Base-by-base conservation (phyloP, 1,140 invertebrate genomes). In the Sesamia nonagrioides region DNA sequence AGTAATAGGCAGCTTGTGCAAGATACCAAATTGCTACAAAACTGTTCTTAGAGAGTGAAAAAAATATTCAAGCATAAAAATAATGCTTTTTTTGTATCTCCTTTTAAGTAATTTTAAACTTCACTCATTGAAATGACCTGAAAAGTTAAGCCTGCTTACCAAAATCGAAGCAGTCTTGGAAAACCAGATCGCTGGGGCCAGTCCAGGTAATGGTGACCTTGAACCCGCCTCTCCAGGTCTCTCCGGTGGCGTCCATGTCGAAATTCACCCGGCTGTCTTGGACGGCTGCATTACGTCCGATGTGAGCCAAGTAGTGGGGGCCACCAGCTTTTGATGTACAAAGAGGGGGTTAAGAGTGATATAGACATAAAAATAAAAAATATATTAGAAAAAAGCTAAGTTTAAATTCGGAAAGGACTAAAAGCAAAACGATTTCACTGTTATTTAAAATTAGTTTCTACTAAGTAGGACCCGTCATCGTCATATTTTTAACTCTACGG, bases 111-210 rank as follows among this genome's bases (percentile, higher is more conserved):
- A 6, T 40, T 9, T 40, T 40, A 6, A 40, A 6, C 37, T 8
- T 40, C 37, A 1, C 6, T 40, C 2, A 8, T 9, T 40, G 2
- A 2, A 40, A 40, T 8, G 1, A 0, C 1, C 6, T 54, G 8
- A 1, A 17, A 8, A 54, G 17, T 18, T 54, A 18, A 21, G 21
- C 3, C 6, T 27, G 74, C 87, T 91, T 83, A 95, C 93, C 90
- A 71, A 95, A 92, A 56, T 88, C 82, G 63, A 90, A 91, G 71
- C 94, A 95, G 75, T 95, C 94, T 79, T 93, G 90, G 63, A 95
- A 93, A 15, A 93, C 83, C 17, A 77, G 79, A 61, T 93, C 90
- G 17, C 82, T 84, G 9, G 92, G 92, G 6, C 91, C 93, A 21
- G 90, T 87, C 94, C 94, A 95, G 35, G 78, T 52, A 42, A 95